These are phyloP conservation scores for Aepyceros melampus DNA, from an alignment of 2,113 vertebrate genomes.

Conservation along the genomic window DNA sequence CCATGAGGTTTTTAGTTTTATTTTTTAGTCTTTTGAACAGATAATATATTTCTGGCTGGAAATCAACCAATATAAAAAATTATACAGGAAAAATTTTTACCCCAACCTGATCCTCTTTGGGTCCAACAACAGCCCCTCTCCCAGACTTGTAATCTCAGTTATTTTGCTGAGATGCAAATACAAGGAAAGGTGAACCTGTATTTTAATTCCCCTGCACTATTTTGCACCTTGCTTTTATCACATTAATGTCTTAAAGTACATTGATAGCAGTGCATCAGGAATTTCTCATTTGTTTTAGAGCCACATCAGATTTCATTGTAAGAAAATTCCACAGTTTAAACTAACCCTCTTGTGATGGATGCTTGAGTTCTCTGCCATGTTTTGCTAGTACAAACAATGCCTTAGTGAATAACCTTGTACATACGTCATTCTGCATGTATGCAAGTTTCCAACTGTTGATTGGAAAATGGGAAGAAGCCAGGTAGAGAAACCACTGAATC, in stretches of 20 bases:
- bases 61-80: neutral
- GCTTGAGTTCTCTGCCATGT: neutral
- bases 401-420: neutral
- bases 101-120: neutral
- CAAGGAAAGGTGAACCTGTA: neutral
- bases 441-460: neutral
- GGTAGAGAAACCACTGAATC: neutral
- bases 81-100: neutral
- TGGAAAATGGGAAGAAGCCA: neutral
- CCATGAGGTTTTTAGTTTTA: neutral
- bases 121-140: neutral
- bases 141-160: neutral
- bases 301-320: neutral
- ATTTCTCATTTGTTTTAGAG: neutral
- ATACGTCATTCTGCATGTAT: neutral
- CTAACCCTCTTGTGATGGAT: neutral
- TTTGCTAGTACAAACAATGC: neutral
- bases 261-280: neutral
- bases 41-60: neutral
- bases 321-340: conserved; percentile 16
- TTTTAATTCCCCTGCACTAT: neutral
- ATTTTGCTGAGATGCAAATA: neutral
- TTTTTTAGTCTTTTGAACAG: neutral
- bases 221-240: neutral
- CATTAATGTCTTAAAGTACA: neutral